Conservation (phyloP, 1,140 invertebrate genomes). For the Plutomurus gul region DNA sequence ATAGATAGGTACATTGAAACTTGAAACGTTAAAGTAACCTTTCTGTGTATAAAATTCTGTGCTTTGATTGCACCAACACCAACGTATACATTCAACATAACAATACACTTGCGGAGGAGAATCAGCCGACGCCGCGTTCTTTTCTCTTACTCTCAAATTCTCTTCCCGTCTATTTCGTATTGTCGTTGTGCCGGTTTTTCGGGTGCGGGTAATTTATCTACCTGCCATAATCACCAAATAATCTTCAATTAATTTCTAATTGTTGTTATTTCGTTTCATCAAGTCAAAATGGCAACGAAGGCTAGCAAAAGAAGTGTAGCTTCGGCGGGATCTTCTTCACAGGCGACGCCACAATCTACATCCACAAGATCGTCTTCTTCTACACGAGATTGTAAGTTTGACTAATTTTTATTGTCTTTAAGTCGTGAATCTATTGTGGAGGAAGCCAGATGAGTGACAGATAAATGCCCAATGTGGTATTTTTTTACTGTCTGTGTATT, state of each 20-base stretch:
- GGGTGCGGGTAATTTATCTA: neutral
- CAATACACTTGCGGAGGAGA: neutral
- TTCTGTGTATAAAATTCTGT: no score
- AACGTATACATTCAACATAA: neutral
- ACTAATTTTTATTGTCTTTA: neutral
- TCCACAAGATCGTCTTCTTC: neutral
- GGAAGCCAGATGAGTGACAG: neutral
- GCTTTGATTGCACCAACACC: no score
- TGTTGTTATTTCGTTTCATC: neutral
- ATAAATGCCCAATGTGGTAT: neutral
- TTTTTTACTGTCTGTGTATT: neutral
- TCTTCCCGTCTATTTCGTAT: conserved; percentile 6
- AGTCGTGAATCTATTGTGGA: neutral
- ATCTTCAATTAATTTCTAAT: neutral
- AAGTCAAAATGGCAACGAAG: neutral
- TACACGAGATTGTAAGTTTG: neutral
- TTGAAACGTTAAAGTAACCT: no score
- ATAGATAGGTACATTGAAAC: neutral
- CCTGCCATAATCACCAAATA: neutral
- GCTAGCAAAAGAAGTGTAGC: neutral
- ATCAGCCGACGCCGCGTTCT: conserved; percentile 8
- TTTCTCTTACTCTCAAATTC: neutral
- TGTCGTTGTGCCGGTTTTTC: neutral
- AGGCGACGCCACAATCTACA: neutral
- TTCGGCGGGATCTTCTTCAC: neutral